Evolutionary conservation across 2,888 invertebrate species (phyloP).

Genomic region (Mamestra brassicae): DNA sequence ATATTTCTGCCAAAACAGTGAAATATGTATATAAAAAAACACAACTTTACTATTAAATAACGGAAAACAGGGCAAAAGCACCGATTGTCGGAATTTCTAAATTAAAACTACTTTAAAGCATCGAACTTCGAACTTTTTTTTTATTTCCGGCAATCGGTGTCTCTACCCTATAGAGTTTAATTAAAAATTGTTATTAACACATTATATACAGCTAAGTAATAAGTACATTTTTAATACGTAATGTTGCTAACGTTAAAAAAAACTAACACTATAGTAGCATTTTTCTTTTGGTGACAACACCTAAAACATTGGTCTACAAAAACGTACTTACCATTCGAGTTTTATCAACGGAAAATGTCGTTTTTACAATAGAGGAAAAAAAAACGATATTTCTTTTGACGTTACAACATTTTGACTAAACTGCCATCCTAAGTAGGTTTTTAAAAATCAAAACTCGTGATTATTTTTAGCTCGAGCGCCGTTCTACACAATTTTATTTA

Average conservation of each 20-base stretch:
- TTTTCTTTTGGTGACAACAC: constrained; percentile 46
- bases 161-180: constrained; percentile 43
- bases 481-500: not conserved
- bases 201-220: constrained; percentile 54
- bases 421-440: constrained; percentile 1
- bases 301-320: constrained; percentile 28
- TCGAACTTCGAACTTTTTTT: constrained; percentile 29
- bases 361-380: not conserved
- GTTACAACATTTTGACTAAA: not conserved
- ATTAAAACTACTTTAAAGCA: constrained; percentile 54
- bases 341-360: not conserved
- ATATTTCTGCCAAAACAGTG: constrained; percentile 41
- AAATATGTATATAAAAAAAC: constrained; percentile 43
- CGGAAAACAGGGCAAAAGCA: constrained; percentile 32
- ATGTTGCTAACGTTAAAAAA: constrained; percentile 47
- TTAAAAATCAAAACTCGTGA: not conserved
- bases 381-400: not conserved
- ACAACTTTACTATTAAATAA: constrained; percentile 53
- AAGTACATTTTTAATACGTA: constrained; percentile 67
- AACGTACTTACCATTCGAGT: constrained; percentile 8
- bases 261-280: constrained; percentile 50
- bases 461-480: too few relatives aligned
- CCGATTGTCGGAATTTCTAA: constrained; percentile 15
- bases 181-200: constrained; percentile 50
- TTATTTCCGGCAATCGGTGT: constrained; percentile 20